Percentiles rank a stretch among this genome's conserved stretches.
These are phyloP conservation scores for Uloborus plumipes DNA, from an alignment of 2,888 invertebrate species.

Conservation along the genomic window DNA sequence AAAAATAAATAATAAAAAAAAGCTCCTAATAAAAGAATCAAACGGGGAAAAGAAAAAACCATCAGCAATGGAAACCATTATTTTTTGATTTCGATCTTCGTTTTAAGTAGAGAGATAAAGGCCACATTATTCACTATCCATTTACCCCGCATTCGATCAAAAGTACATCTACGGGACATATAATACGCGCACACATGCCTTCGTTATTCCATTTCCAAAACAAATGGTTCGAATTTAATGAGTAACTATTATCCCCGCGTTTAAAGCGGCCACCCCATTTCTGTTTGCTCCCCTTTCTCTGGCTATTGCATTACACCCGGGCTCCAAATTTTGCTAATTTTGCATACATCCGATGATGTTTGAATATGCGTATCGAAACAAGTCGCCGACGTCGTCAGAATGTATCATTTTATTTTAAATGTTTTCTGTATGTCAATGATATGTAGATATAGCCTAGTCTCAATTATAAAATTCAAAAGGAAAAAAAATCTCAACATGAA, in stretches of 20 bases:
- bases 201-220: constrained; percentile 64
- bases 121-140: constrained; percentile 62
- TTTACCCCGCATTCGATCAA: constrained; percentile 63
- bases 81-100: constrained; percentile 64
- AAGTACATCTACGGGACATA: constrained; percentile 56
- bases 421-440: too few species aligned
- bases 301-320: too few species aligned
- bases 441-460: too few species aligned
- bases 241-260: constrained; percentile 61
- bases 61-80: constrained; percentile 41
- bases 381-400: too few species aligned
- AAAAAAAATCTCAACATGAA: too few species aligned
- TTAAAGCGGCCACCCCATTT: constrained; percentile 30
- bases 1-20: neutral
- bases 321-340: too few species aligned
- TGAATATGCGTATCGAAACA: too few species aligned
- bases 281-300: constrained; percentile 7
- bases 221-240: constrained; percentile 64
- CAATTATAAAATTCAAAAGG: too few species aligned
- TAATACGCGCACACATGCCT: constrained; percentile 50
- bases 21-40: constrained; percentile 53
- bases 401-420: too few species aligned
- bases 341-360: too few species aligned
- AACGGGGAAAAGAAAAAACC: constrained; percentile 43
- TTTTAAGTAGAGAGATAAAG: constrained; percentile 62